Base-by-base conservation (phyloP, 2,888 invertebrate genomes). In the Sinelater perroti region DNA sequence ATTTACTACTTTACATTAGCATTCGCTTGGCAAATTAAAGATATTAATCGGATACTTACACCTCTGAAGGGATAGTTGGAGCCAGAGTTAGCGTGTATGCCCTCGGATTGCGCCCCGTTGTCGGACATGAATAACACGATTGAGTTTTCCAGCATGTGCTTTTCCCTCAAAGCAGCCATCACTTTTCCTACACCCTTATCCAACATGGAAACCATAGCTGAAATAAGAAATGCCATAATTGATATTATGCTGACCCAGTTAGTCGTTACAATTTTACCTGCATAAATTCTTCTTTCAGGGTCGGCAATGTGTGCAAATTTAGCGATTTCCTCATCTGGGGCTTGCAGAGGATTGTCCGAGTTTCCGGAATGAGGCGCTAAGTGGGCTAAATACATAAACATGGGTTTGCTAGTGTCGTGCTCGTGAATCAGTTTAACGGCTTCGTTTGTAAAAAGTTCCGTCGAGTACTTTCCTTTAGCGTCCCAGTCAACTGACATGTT, bases 101-200 rank as follows among this genome's bases (percentile, higher is more conserved):
- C 93, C 62, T 84, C 80, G 0, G 92, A 87, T 36, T 91, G 90
- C 0, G 89, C 93, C 0, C 95, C 94, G 74, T 96, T 96, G 74
- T 97, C 97, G 8, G 94, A 90, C 69, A 90, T 86, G 74, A 97
- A 97, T 0, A 93, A 78, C 45, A 97, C 84, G 35, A 97, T 86
- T 1, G 94, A 91, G 73, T 96, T 90, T 49, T 92, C 82, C 64
- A 95, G 79, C 80, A 94, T 88, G 4, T 82, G 82, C 57, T 85
- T 86, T 1, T 83, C 77, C 52, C 85, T 80, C 51, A 97, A 78
- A 1, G 91, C 87, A 28, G 83, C 74, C 0, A 94, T 81, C 3
- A 97, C 86, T 28, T 86, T 85, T 0, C 95, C 95, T 0, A 97
- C 86, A 52, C 95, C 90, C 65, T 90, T 87, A 73, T 97, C 97